Percentiles rank a stretch among this genome's conserved stretches.
phyloP scores from a whole-genome alignment of 2,113 vertebrate genomes.

The Ceyx melanurus region DNA sequence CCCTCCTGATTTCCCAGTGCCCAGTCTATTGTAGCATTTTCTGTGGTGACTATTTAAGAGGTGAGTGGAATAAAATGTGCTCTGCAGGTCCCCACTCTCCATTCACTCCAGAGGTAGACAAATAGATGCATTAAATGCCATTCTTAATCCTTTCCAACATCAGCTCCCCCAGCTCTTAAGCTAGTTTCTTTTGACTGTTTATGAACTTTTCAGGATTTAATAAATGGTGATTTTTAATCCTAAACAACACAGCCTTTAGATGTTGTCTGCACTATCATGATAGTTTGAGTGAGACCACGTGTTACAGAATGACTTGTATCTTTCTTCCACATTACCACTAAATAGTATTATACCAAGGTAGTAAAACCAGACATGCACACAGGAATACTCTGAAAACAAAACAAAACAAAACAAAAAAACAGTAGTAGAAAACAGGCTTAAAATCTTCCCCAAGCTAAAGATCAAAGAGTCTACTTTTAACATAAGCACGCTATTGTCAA shows the following conservation, averaged over 20 bases:
- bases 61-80: background rate
- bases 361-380: background rate
- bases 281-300: background rate
- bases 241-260: background rate
- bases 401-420: background rate
- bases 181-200: background rate
- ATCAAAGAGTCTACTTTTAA: slow-evolving; percentile 43
- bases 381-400: background rate
- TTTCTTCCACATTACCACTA: background rate
- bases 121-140: background rate
- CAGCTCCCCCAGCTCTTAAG: background rate
- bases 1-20: background rate
- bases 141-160: background rate
- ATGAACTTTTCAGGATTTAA: background rate
- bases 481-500: slow-evolving; percentile 64
- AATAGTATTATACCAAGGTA: slow-evolving; percentile 12
- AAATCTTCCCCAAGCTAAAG: background rate
- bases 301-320: background rate
- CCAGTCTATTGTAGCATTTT: background rate
- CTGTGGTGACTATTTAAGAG: background rate
- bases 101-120: background rate
- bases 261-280: background rate
- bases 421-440: background rate
- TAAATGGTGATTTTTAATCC: background rate
- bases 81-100: background rate